These are phyloP conservation scores for Synanthedon tipuliformis DNA, from an alignment of 2,888 invertebrate genomes.

Conservation along the genomic window DNA sequence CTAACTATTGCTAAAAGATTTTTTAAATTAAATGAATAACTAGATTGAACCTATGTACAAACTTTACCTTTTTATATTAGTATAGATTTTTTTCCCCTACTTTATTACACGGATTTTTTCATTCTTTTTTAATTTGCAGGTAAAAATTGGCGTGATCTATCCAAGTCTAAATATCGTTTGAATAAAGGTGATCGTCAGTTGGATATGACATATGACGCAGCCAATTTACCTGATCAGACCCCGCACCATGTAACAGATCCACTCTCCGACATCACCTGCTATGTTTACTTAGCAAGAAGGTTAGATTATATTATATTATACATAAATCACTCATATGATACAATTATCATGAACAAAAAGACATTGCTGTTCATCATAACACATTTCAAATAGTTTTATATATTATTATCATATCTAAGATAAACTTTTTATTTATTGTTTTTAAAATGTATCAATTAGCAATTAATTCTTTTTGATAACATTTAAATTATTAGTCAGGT, in stretches of 20 bases:
- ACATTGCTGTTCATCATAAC: too few species aligned
- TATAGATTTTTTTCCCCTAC: too few species aligned
- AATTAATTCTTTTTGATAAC: too few species aligned
- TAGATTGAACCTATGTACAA: background rate
- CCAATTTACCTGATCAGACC: constrained; percentile 66
- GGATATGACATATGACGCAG: constrained; percentile 87
- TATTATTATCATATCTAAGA: too few species aligned
- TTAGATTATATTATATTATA: constrained; percentile 11
- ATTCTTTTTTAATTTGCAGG: constrained; percentile 21
- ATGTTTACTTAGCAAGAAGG: constrained; percentile 91
- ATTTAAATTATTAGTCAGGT: too few species aligned
- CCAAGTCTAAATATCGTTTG: constrained; percentile 93
- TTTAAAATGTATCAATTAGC: too few species aligned
- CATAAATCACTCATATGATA: background rate
- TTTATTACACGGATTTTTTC: background rate
- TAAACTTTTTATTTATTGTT: too few species aligned
- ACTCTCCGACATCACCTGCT: constrained; percentile 96
- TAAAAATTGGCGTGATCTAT: constrained; percentile 89
- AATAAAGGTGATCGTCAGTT: constrained; percentile 97
- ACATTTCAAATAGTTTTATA: too few species aligned
- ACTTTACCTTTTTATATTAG: too few species aligned
- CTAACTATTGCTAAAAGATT: too few species aligned
- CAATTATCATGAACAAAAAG: too few species aligned
- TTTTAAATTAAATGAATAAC: too few species aligned
- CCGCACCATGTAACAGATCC: constrained; percentile 97